Evolutionary conservation across 2,888 invertebrate species (phyloP).

Genomic region (Acronicta aceris): DNA sequence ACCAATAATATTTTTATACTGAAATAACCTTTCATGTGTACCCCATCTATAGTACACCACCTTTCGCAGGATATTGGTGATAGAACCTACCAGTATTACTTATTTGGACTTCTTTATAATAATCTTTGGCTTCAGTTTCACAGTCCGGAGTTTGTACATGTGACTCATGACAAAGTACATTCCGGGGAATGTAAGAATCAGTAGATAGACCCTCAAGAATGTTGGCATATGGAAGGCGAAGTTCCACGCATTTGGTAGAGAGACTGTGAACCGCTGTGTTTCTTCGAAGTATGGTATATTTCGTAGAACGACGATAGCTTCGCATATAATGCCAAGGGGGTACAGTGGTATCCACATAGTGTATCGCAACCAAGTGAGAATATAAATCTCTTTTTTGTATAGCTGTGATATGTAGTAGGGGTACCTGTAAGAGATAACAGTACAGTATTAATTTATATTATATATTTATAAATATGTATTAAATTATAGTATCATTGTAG

Average conservation of each 20-base stretch:
- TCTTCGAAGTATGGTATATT: slow-evolving; percentile 97
- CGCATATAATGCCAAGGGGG: slow-evolving; percentile 96
- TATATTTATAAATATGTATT: too few relatives aligned
- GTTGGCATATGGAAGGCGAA: slow-evolving; percentile 95
- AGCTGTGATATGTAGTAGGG: slow-evolving; percentile 96
- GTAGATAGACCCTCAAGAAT: slow-evolving; percentile 93
- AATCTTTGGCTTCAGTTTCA: slow-evolving; percentile 90
- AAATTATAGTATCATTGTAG: too few relatives aligned
- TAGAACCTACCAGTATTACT: slow-evolving; percentile 24
- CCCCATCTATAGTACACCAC: not conserved
- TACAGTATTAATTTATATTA: too few relatives aligned
- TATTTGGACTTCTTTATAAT: slow-evolving; percentile 83
- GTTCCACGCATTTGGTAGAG: slow-evolving; percentile 95
- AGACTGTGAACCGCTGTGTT: slow-evolving; percentile 92
- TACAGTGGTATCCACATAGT: slow-evolving; percentile 98
- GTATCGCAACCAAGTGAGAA: slow-evolving; percentile 97
- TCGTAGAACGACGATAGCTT: slow-evolving; percentile 94
- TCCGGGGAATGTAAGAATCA: slow-evolving; percentile 93
- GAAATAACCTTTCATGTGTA: too few relatives aligned
- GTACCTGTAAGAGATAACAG: slow-evolving; percentile 90
- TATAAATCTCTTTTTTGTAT: slow-evolving; percentile 92
- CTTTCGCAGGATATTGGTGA: slow-evolving; percentile 6
- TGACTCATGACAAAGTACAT: slow-evolving; percentile 94
- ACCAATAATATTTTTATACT: too few relatives aligned
- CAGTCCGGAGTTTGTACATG: slow-evolving; percentile 93